These are phyloP conservation scores for Gymnarchus niloticus DNA, from an alignment of 2,113 vertebrate species.

Conservation along the genomic window DNA sequence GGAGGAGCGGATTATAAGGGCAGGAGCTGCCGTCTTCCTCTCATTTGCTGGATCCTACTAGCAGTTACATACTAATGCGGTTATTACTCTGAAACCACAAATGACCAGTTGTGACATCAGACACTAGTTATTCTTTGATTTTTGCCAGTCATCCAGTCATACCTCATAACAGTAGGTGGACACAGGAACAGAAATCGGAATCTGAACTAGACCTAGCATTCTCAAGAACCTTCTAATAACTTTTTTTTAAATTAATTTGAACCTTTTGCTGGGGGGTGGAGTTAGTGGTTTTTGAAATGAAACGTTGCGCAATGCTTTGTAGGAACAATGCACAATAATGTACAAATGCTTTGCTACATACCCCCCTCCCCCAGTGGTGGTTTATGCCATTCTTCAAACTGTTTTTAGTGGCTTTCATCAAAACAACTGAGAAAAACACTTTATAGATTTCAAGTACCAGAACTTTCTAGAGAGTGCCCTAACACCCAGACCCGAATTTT, in stretches of 20 bases:
- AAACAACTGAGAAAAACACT: slow-evolving; percentile 19
- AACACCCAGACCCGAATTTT: slow-evolving; percentile 28
- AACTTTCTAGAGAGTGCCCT: slow-evolving; percentile 11
- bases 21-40: not conserved
- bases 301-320: not conserved
- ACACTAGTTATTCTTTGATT: not conserved
- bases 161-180: not conserved
- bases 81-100: not conserved
- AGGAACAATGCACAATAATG: not conserved
- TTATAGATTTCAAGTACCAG: slow-evolving; percentile 17
- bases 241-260: too few relatives aligned
- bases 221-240: too few relatives aligned
- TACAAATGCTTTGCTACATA: not conserved
- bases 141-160: not conserved
- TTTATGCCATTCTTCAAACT: slow-evolving; percentile 18
- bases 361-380: not conserved
- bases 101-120: not conserved
- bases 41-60: not conserved
- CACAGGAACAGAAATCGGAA: not conserved
- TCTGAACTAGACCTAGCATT: not conserved
- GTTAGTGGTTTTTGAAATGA: too few relatives aligned
- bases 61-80: not conserved
- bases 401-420: slow-evolving; percentile 11
- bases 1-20: not conserved
- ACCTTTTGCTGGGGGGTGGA: too few relatives aligned